Evolutionary conservation across 2,113 vertebrate genomes (phyloP), one percentile per base, ranked within the genome.

Genomic region (Neolamprologus kungweensis): DNA sequence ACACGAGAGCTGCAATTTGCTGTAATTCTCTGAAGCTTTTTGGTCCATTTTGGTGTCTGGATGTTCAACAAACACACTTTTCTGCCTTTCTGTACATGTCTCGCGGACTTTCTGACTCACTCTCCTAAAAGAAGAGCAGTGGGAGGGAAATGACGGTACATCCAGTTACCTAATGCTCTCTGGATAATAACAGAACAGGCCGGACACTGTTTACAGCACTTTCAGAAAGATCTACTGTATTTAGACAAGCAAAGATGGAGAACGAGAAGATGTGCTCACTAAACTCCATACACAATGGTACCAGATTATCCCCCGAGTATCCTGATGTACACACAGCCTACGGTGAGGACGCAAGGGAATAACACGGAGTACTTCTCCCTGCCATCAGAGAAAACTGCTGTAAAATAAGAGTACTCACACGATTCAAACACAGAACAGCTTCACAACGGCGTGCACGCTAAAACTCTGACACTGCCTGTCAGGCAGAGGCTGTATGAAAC

Each of bases 81-180:
- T 82, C 28, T 60, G 42, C 23, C 23, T 51, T 5, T 60, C 55
- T 53, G 9, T 45, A 80, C 80, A 83, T 63, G n/a, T 80, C 26
- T 81, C 80, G 31, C 16, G 79, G 86, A 90, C 85, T 83, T 86
- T 88, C 85, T 92, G 93, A 94, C 90, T 94, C 93, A 94, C 83
- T 53, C 81, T 71, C 60, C 92, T 88, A 91, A 92, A 93, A 93
- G 80, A 90, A 31, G 92, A 93, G 83, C 81, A 68, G 92, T 93
- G 93, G 90, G 94, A 81, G 93, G 88, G 45, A 88, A 82, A 89
- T 87, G 86, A 91, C 80, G 88, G 88, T 58, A 89, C 91, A 91
- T 82, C 51, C 78, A 89, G 90, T 94, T 91, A 93, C 87, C 90
- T 87, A 90, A 93, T 87, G 89, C 85, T 85, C 78, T 85, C 84